Conservation (phyloP, 2,797 vertebrate species). For the Liasis olivaceus region DNA sequence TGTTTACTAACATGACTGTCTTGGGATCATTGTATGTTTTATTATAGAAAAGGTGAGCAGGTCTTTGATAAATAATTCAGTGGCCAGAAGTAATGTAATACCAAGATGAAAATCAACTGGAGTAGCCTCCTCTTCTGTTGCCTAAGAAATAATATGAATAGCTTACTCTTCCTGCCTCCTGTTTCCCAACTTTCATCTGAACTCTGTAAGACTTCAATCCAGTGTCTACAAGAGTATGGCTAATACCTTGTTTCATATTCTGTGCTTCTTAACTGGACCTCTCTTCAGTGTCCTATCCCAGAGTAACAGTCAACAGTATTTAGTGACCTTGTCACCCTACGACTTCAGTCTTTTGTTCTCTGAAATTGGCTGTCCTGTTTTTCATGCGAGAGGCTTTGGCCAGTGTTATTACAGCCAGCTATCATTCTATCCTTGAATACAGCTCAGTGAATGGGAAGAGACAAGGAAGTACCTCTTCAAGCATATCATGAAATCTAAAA, state of each 20-base stretch:
- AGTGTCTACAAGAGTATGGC: slow-evolving; percentile 40
- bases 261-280: slow-evolving; percentile 47
- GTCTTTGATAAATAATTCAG: background rate
- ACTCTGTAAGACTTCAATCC: slow-evolving; percentile 32
- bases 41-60: background rate
- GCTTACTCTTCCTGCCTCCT: background rate
- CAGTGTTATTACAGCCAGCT: slow-evolving; percentile 26
- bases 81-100: background rate
- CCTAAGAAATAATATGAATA: slow-evolving; percentile 41
- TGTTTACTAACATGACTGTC: no score
- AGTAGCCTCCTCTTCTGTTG: slow-evolving; percentile 40
- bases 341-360: slow-evolving; percentile 72
- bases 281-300: slow-evolving; percentile 50
- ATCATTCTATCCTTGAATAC: slow-evolving; percentile 12
- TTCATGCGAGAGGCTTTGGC: slow-evolving; percentile 54
- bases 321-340: slow-evolving; percentile 69
- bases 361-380: slow-evolving; percentile 61
- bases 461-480: slow-evolving; percentile 1
- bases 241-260: slow-evolving; percentile 52
- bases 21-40: no score
- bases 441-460: slow-evolving; percentile 15
- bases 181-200: slow-evolving; percentile 32
- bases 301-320: slow-evolving; percentile 53
- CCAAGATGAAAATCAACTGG: slow-evolving; percentile 36
- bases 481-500: background rate